A percentile compares a stretch with the other conserved stretches of the same genome.
Conservation (phyloP, 2,888 invertebrate species). For the Drosophila sordidapex region DNA sequence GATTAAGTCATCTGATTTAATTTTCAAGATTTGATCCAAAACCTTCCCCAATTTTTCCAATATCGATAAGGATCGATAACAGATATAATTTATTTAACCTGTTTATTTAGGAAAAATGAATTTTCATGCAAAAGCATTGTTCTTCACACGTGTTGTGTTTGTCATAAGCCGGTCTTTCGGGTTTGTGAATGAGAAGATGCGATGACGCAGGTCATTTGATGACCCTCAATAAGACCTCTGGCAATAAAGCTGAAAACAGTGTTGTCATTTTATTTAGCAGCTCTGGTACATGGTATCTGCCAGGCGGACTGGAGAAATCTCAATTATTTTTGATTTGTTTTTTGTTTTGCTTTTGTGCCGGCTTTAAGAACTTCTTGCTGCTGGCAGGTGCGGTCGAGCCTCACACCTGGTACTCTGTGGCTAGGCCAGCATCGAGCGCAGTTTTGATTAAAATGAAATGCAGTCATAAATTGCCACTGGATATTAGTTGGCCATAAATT, state of each 20-base stretch:
- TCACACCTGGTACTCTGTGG: background rate
- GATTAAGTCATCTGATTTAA: background rate
- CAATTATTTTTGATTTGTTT: background rate
- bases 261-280: background rate
- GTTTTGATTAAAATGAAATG: conserved; percentile 41
- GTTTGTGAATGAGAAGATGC: background rate
- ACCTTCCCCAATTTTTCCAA: too few relatives aligned
- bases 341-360: background rate
- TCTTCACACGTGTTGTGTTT: too few relatives aligned
- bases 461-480: conserved; percentile 57
- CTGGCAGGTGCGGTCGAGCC: conserved; percentile 32
- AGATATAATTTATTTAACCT: background rate
- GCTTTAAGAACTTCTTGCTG: conserved; percentile 4
- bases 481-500: conserved; percentile 61
- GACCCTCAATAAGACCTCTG: background rate
- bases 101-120: too few relatives aligned
- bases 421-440: background rate
- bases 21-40: too few relatives aligned
- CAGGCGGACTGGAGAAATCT: background rate
- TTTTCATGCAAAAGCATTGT: too few relatives aligned
- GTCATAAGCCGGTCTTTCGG: background rate
- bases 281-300: background rate
- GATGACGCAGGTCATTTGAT: background rate
- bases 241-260: background rate
- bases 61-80: background rate